phyloP scores from a whole-genome alignment of 2,797 vertebrate genomes.

The Ctenopoma multispine region DNA sequence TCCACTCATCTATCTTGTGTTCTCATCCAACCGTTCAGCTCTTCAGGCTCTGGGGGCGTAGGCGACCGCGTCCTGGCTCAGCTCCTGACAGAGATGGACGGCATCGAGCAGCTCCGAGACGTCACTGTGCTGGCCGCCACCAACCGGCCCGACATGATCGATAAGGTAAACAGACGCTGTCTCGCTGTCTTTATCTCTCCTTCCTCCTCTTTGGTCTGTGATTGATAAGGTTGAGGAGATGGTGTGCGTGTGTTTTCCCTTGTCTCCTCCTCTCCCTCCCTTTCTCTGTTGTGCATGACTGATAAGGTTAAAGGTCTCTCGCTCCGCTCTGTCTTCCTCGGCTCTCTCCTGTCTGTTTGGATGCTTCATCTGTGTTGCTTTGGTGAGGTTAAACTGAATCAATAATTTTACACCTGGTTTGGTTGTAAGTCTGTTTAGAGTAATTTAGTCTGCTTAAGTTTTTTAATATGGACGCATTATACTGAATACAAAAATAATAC shows the following conservation, averaged over 20 bases:
- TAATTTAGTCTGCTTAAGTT: background rate
- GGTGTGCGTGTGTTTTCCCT: slow-evolving; percentile 37
- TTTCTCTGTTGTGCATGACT: slow-evolving; percentile 64
- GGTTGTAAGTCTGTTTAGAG: background rate
- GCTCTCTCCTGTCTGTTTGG: slow-evolving; percentile 30
- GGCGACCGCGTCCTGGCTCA: slow-evolving; percentile 95
- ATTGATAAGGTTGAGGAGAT: slow-evolving; percentile 70
- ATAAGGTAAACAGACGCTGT: slow-evolving; percentile 89
- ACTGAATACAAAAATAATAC: background rate
- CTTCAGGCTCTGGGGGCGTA: slow-evolving; percentile 88
- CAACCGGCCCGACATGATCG: slow-evolving; percentile 96
- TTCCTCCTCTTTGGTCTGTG: slow-evolving; percentile 67
- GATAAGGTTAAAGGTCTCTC: slow-evolving; percentile 70
- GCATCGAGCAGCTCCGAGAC: slow-evolving; percentile 92
- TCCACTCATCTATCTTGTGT: background rate
- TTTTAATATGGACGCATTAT: background rate
- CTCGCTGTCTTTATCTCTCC: slow-evolving; percentile 48
- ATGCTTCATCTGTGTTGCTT: slow-evolving; percentile 19
- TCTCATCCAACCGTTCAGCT: slow-evolving; percentile 75
- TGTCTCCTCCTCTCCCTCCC: slow-evolving; percentile 47
- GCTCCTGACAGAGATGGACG: slow-evolving; percentile 97
- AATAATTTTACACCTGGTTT: background rate
- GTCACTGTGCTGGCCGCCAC: slow-evolving; percentile 96
- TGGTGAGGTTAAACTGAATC: background rate
- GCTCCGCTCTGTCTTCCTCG: slow-evolving; percentile 33